Evolutionary conservation across 2,113 vertebrate genomes (phyloP), one percentile per base, ranked within the genome.

Genomic region (Rutilus rutilus): DNA sequence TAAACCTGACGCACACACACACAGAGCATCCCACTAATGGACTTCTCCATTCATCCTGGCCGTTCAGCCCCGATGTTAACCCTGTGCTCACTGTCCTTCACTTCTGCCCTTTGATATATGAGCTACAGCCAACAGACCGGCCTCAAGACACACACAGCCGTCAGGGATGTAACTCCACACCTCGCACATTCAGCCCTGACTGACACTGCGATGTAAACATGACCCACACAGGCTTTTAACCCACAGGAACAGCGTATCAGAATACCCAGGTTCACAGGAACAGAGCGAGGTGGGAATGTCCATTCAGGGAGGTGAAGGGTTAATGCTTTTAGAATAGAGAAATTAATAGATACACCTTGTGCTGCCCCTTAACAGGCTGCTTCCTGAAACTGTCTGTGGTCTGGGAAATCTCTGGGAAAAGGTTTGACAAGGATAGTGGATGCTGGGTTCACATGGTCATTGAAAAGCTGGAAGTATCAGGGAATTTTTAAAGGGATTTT

Each of bases 171-270:
- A 90, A 90, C 85, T 71, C 86, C 85, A 90, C 86, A 88, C 82
- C 87, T 77, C 67, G 39, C 73, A 82, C 79, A 87, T 85, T 87
- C 87, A 90, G 23, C 85, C 85, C 83, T 88, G 85, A 88, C 67
- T 90, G 85, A 86, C 87, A 85, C 67, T 85, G 89, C 75, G 83
- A 90, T 90, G 89, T 90, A 90, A 90, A 88, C 89, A 90, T 67
- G 65, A 73, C 19, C 52, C 84, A 67, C 64, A 36, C 82, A 75
- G 73, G 87, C 78, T 86, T 86, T 89, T 78, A 89, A 84, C 60
- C 82, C 82, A 78, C 33, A 85, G 83, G 74, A 87, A 83, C 57
- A 69, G 47, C 64, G 14, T 83, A 83, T 83, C 84, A 17, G 88
- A 89, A 76, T 83, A 86, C 84, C 84, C 59, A 67, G 4, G 33